A percentile compares a stretch with the other conserved stretches of the same genome.
phyloP scores from a whole-genome alignment of 2,888 invertebrate species.

The Vesta saturnalis region DNA sequence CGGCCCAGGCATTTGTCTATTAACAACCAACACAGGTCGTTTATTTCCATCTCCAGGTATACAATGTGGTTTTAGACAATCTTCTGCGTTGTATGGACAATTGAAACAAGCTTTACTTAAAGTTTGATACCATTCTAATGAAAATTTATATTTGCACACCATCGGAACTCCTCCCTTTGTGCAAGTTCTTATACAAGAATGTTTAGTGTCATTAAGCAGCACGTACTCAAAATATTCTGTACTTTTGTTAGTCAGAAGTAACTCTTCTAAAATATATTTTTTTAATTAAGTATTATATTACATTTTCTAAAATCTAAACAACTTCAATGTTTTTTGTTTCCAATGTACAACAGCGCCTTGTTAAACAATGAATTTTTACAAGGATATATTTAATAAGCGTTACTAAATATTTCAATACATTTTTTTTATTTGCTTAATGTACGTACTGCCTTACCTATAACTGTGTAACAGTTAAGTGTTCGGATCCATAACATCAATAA shows the following conservation, averaged over 20 bases:
- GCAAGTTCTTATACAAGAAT: slow-evolving; percentile 75
- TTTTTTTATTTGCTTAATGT: too few relatives aligned
- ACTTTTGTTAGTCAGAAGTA: not conserved
- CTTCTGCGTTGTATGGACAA: slow-evolving; percentile 79
- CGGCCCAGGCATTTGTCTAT: slow-evolving; percentile 90
- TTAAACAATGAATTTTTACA: too few relatives aligned
- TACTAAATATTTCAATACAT: too few relatives aligned
- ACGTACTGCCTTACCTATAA: too few relatives aligned
- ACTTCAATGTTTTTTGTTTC: too few relatives aligned
- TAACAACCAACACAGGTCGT: slow-evolving; percentile 80
- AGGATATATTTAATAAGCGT: too few relatives aligned
- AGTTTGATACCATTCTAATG: slow-evolving; percentile 84
- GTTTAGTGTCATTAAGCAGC: slow-evolving; percentile 48
- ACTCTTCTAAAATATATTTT: not conserved
- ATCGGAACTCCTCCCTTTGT: slow-evolving; percentile 67
- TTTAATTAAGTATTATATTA: too few relatives aligned
- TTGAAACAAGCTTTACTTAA: slow-evolving; percentile 89
- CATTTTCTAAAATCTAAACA: too few relatives aligned
- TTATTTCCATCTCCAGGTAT: slow-evolving; percentile 84
- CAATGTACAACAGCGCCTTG: too few relatives aligned
- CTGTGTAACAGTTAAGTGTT: too few relatives aligned
- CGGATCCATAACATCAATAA: too few relatives aligned
- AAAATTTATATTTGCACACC: slow-evolving; percentile 78
- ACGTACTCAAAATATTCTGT: slow-evolving; percentile 51
- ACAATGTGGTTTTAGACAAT: slow-evolving; percentile 83